Evolutionary conservation across 2,113 vertebrate genomes (phyloP).

Genomic region (Antigone vipio): DNA sequence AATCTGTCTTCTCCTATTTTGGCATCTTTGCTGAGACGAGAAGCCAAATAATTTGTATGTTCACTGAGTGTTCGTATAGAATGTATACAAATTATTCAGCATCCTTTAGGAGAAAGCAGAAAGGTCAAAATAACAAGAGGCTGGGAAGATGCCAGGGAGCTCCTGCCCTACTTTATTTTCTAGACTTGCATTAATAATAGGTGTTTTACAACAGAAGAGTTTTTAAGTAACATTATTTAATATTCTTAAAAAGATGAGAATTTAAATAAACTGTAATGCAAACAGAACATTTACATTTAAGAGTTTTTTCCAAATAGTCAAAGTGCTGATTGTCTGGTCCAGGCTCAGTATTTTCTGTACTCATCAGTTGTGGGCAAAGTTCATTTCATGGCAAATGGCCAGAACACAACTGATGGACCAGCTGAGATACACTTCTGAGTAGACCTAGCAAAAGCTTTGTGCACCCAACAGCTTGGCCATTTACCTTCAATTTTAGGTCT

Average conservation of each 20-base stretch:
- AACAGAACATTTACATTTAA: not conserved
- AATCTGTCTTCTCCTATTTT: slow-evolving; percentile 51
- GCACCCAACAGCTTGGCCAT: not conserved
- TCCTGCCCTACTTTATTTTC: slow-evolving; percentile 16
- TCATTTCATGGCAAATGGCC: not conserved
- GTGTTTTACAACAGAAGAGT: not conserved
- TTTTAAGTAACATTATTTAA: not conserved
- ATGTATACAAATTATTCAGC: slow-evolving; percentile 44
- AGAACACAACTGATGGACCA: not conserved
- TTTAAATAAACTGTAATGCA: not conserved
- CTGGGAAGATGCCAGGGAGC: not conserved
- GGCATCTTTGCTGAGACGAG: slow-evolving; percentile 15
- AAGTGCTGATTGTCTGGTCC: not conserved
- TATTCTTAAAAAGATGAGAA: not conserved
- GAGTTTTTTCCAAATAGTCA: not conserved
- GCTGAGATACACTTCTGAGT: not conserved
- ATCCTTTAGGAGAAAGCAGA: slow-evolving; percentile 13
- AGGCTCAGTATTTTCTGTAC: not conserved
- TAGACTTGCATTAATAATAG: not conserved
- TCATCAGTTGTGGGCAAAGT: not conserved
- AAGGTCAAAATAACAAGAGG: slow-evolving; percentile 25
- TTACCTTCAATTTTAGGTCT: not conserved
- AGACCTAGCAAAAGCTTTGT: not conserved
- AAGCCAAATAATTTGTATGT: slow-evolving; percentile 43
- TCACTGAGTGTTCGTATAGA: slow-evolving; percentile 40